phyloP scores from a whole-genome alignment of 1,140 invertebrate species.

The Eurosta solidaginis region DNA sequence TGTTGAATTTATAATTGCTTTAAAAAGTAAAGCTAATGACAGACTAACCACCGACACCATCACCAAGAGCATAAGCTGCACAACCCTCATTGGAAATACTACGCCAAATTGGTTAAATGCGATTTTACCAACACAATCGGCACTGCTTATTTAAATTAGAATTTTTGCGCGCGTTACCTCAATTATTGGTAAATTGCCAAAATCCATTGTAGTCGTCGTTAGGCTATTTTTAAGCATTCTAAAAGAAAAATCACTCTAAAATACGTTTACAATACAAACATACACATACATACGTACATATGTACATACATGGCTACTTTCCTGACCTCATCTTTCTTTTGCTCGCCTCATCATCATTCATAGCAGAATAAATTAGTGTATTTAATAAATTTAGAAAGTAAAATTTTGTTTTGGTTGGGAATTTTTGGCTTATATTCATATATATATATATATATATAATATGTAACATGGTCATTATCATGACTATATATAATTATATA shows the following conservation, averaged over 20 bases:
- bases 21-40: background rate
- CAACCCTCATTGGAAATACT: background rate
- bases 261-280: background rate
- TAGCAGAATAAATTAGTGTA: background rate
- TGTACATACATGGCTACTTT: background rate
- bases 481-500: too few relatives aligned
- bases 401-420: conserved; percentile 20
- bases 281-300: background rate
- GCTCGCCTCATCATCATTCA: background rate
- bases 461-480: too few relatives aligned
- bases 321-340: background rate
- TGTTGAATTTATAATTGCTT: background rate
- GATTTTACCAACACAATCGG: background rate
- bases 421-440: background rate
- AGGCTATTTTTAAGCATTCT: conserved; percentile 14
- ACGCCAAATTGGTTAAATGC: background rate
- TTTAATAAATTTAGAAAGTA: background rate
- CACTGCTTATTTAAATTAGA: conserved; percentile 26
- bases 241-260: conserved; percentile 13
- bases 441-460: too few relatives aligned
- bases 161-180: conserved; percentile 33
- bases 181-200: conserved; percentile 33
- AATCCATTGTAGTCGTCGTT: conserved; percentile 20
- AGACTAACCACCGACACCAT: background rate
- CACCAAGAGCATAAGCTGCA: background rate